A percentile compares a stretch with the other conserved stretches of the same genome.
Conservation (phyloP, 2,113 vertebrate species). For the Gavia stellata region DNA sequence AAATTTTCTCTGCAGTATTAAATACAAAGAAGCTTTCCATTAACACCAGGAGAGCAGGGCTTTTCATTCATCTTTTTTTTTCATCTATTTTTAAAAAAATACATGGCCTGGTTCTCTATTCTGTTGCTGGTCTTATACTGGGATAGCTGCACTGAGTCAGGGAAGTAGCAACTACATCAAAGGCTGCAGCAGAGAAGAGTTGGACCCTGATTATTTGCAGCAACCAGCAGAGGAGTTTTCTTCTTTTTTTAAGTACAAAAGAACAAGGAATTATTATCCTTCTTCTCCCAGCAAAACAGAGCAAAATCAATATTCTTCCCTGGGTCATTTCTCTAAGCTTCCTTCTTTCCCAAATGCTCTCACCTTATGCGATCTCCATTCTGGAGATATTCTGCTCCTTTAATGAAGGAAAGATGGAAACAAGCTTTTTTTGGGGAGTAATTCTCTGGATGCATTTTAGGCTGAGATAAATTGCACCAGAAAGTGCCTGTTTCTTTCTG, state of each 20-base stretch:
- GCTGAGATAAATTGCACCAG: not conserved
- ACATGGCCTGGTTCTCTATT: not conserved
- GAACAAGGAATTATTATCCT: not conserved
- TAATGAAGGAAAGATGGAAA: not conserved
- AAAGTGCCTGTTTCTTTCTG: not conserved
- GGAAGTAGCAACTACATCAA: not conserved
- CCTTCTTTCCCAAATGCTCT: not conserved
- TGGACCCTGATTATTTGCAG: not conserved
- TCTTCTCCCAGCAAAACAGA: not conserved
- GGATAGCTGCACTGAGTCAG: not conserved
- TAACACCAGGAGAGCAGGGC: constrained; percentile 5
- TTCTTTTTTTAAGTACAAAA: not conserved
- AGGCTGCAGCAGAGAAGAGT: not conserved
- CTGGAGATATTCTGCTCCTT: not conserved
- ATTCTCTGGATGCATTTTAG: not conserved
- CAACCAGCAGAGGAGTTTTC: not conserved
- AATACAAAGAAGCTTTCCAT: constrained; percentile 44
- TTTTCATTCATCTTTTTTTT: constrained; percentile 39
- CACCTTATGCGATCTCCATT: not conserved
- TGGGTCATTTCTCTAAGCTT: not conserved
- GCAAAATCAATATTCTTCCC: not conserved
- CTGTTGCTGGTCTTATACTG: not conserved
- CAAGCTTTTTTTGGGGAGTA: not conserved
- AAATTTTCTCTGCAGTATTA: constrained; percentile 40
- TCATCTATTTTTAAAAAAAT: not conserved